Conservation (phyloP, 2,888 invertebrate genomes). For the Tromatobia lineatoria region DNA sequence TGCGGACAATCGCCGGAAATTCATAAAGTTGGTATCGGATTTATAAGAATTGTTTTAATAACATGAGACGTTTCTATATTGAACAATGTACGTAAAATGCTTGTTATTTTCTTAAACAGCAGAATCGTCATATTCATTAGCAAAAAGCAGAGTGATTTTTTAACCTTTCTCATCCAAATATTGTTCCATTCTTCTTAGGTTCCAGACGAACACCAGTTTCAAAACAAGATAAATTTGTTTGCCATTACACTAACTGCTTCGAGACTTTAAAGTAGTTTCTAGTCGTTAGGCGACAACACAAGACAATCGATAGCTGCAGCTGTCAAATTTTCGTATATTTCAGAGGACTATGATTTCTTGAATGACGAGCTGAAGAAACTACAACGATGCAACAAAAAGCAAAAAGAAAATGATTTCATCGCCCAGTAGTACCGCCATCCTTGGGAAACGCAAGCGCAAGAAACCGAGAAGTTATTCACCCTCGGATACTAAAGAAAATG, state of each 20-base stretch:
- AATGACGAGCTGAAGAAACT: no score
- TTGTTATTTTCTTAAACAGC: background rate
- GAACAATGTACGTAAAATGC: background rate
- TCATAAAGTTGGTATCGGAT: background rate
- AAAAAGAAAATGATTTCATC: no score
- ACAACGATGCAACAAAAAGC: no score
- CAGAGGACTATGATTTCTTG: no score
- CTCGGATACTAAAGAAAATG: no score
- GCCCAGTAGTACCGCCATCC: no score
- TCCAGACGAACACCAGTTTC: background rate
- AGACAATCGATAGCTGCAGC: constrained; percentile 4
- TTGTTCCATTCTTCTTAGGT: background rate
- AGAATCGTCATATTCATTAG: background rate
- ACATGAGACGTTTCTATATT: background rate
- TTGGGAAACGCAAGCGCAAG: no score
- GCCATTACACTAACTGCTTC: background rate
- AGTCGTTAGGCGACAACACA: constrained; percentile 24
- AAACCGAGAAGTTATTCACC: no score
- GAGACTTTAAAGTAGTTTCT: constrained; percentile 7
- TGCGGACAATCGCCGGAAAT: background rate
- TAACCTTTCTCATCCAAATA: background rate
- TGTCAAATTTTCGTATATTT: no score
- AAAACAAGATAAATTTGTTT: background rate
- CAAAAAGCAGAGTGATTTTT: background rate
- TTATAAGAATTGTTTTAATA: background rate